phyloP scores from a whole-genome alignment of 2,888 invertebrate species.

The Agonopterix heracliana region DNA sequence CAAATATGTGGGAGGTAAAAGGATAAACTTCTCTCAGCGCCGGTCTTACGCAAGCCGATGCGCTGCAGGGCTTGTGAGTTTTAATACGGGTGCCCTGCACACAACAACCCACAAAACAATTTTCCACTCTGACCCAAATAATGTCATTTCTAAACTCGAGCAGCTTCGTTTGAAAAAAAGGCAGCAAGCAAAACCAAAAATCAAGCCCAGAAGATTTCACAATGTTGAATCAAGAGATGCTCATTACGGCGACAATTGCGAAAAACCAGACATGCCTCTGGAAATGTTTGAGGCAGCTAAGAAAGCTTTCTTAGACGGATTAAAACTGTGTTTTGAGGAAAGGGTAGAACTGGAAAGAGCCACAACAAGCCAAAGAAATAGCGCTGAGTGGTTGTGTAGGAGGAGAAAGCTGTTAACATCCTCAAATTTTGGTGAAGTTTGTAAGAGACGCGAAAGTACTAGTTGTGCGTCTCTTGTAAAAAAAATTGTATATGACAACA shows the following conservation, averaged over 20 bases:
- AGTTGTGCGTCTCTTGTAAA: neutral
- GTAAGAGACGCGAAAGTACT: constrained; percentile 1
- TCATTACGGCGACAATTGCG: neutral
- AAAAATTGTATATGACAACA: constrained; percentile 1
- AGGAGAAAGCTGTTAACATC: constrained; percentile 4
- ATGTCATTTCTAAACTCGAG: neutral
- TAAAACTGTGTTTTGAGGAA: neutral
- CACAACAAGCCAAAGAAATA: neutral
- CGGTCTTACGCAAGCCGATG: constrained; percentile 26
- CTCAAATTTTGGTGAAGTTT: constrained; percentile 6
- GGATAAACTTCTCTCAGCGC: constrained; percentile 22
- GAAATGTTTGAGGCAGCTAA: neutral
- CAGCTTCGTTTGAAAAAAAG: neutral
- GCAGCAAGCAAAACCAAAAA: neutral
- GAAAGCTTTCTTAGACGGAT: neutral
- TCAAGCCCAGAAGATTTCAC: neutral
- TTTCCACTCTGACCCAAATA: neutral
- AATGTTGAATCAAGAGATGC: neutral
- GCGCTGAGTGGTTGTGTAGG: neutral
- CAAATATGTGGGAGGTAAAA: constrained; percentile 27
- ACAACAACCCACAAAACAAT: neutral
- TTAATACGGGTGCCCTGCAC: constrained; percentile 12
- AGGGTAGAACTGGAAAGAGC: neutral
- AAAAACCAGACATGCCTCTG: neutral
- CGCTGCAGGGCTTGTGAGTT: constrained; percentile 22